Evolutionary conservation across 1,140 invertebrate genomes (phyloP).

Genomic region (Neoseiulus cucumeris): DNA sequence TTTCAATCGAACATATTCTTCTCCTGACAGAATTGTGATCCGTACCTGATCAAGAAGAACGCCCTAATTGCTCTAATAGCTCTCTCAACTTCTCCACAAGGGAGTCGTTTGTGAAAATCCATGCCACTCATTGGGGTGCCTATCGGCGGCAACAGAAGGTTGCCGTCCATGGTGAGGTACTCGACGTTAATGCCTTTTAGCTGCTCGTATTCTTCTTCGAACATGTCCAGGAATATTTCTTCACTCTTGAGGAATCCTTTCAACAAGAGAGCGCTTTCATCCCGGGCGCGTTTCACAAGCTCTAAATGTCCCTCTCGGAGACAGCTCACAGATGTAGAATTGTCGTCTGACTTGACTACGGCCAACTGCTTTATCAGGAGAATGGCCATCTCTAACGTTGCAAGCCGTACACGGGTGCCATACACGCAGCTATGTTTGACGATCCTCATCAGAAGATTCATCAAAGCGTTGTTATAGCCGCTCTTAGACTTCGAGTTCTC

Average conservation of each 20-base stretch:
- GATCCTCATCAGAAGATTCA: slow-evolving; percentile 56
- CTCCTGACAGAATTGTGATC: too few relatives aligned
- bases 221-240: slow-evolving; percentile 96
- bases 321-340: slow-evolving; percentile 27
- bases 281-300: slow-evolving; percentile 51
- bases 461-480: slow-evolving; percentile 47
- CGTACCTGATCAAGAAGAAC: slow-evolving; percentile 54
- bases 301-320: slow-evolving; percentile 42
- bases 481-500: slow-evolving; percentile 22
- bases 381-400: slow-evolving; percentile 71
- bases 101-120: slow-evolving; percentile 75
- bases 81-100: slow-evolving; percentile 88
- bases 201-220: slow-evolving; percentile 90
- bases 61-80: slow-evolving; percentile 68
- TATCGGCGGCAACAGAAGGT: slow-evolving; percentile 82
- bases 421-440: slow-evolving; percentile 55
- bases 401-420: slow-evolving; percentile 50
- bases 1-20: too few relatives aligned
- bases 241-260: slow-evolving; percentile 78
- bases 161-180: slow-evolving; percentile 86
- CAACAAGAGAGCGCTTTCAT: slow-evolving; percentile 62
- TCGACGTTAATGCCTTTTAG: slow-evolving; percentile 71
- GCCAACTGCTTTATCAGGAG: slow-evolving; percentile 44
- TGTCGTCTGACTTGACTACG: slow-evolving; percentile 33
- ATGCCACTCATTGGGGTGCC: slow-evolving; percentile 89